phyloP scores from a whole-genome alignment of 1,140 invertebrate species.

The Hypsibius dujardini region DNA sequence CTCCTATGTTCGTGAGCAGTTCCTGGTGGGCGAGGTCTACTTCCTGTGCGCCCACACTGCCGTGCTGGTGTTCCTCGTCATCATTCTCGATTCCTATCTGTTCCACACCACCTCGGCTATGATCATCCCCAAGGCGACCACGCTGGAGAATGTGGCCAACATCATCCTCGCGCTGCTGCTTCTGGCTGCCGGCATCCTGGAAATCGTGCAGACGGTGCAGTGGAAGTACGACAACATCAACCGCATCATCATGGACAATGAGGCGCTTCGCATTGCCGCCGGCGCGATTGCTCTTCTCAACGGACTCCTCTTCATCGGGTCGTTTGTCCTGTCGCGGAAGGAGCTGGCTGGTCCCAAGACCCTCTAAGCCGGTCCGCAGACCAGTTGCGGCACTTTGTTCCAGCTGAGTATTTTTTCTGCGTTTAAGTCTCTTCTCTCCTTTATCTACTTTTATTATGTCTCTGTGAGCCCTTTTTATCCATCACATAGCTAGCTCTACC shows the following conservation, averaged over 20 bases:
- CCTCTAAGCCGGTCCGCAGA: conserved; percentile 2
- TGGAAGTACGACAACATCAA: conserved; percentile 6
- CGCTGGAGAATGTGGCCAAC: conserved; percentile 7
- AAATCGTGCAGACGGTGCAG: conserved; percentile 1
- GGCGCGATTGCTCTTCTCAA: conserved; percentile 5
- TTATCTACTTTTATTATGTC: too few species aligned
- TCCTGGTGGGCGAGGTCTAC: conserved; percentile 13
- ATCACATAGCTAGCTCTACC: too few species aligned
- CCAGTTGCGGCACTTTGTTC: not conserved
- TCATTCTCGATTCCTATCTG: not conserved
- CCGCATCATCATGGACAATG: not conserved
- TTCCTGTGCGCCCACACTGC: conserved; percentile 14
- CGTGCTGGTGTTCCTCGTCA: not conserved
- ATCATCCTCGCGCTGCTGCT: conserved; percentile 2
- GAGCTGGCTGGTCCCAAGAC: conserved; percentile 12
- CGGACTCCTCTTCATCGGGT: conserved; percentile 4
- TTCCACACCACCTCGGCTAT: conserved; percentile 16
- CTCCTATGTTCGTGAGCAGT: not conserved
- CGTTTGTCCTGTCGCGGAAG: not conserved
- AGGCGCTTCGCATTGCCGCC: conserved; percentile 3
- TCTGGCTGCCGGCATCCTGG: conserved; percentile 10
- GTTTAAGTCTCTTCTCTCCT: too few species aligned
- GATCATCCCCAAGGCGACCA: conserved; percentile 14
- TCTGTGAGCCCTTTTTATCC: too few species aligned
- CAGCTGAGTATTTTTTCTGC: too few species aligned